Evolutionary conservation across 2,888 invertebrate genomes (phyloP), one percentile per base, ranked within the genome.

Genomic region (Hermaeophaga mercurialis): DNA sequence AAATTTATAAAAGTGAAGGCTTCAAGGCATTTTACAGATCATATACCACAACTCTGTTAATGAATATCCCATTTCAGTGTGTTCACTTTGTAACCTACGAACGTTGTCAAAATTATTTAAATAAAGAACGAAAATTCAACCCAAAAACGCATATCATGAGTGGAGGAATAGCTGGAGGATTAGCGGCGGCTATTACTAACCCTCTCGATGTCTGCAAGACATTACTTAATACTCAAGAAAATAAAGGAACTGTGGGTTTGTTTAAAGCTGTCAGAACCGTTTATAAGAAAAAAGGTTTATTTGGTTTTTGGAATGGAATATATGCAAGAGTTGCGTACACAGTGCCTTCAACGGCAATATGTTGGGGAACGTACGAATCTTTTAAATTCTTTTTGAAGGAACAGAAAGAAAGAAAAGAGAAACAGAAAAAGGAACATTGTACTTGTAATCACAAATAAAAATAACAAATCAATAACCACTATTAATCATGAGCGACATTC

Each of bases 341-440:
- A 82, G 94, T 96, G 88, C 99, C 99, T 31, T 93, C 97, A 49
- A 97, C 98, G 52, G 98, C 97, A 55, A 96, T 99, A 75, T 96
- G 96, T 77, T 99, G 99, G 99, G 94, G 96, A 58, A 95, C 97
- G 65, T 99, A 95, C 82, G 99, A 97, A 84, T 90, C 91, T 75
- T 92, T 95, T 81, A 96, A 96, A 80, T 89, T 41, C 15, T n/a
- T 41, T 22, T 22, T 41, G 1, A 41, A 8, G 8, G 41, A 41
- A 41, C 19, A 41, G 22, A 12, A 41, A n/a, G n/a, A n/a, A n/a
- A n/a, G n/a, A n/a, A n/a, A n/a, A n/a, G n/a, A n/a, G n/a, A n/a
- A n/a, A n/a, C n/a, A n/a, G n/a, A n/a, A n/a, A n/a, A n/a, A n/a
- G n/a, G n/a, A n/a, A n/a, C n/a, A n/a, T n/a, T n/a, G n/a, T n/a